Conservation (phyloP, 2,113 vertebrate species). For the Choloepus hoffmanni region DNA sequence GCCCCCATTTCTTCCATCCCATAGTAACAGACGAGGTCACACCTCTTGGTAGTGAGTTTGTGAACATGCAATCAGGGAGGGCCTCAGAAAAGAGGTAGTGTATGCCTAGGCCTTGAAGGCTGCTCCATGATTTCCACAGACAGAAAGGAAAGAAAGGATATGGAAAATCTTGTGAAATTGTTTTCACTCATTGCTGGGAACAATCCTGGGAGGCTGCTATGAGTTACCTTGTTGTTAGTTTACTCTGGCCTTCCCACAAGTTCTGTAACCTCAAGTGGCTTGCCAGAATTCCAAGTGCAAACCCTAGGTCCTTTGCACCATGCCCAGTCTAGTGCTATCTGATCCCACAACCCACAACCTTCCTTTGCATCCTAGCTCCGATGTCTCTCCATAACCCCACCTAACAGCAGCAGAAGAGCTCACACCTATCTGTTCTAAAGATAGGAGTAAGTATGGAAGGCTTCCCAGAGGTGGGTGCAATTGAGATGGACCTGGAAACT, state of each 20-base stretch:
- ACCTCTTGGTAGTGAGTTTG: too few species aligned
- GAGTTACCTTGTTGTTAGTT: neutral
- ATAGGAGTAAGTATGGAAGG: too few species aligned
- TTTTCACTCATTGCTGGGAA: neutral
- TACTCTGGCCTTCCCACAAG: neutral
- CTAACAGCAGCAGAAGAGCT: too few species aligned
- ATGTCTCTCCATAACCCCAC: too few species aligned
- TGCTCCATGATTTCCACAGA: neutral
- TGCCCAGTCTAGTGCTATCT: too few species aligned
- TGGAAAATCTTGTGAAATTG: neutral
- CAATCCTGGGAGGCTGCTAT: neutral
- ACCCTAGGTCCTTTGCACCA: too few species aligned
- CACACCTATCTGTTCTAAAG: neutral
- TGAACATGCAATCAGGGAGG: neutral
- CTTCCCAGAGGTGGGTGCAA: too few species aligned
- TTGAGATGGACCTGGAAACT: neutral
- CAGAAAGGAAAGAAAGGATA: neutral
- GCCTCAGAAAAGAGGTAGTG: neutral
- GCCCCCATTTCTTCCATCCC: neutral
- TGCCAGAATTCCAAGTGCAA: too few species aligned
- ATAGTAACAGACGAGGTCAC: neutral
- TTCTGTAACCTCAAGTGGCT: neutral
- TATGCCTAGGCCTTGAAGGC: neutral
- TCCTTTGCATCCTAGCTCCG: too few species aligned
- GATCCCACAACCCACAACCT: too few species aligned